Percentiles rank a stretch among this genome's conserved stretches.
Conservation (phyloP, 2,888 invertebrate species). For the Coelinius sp. region DNA sequence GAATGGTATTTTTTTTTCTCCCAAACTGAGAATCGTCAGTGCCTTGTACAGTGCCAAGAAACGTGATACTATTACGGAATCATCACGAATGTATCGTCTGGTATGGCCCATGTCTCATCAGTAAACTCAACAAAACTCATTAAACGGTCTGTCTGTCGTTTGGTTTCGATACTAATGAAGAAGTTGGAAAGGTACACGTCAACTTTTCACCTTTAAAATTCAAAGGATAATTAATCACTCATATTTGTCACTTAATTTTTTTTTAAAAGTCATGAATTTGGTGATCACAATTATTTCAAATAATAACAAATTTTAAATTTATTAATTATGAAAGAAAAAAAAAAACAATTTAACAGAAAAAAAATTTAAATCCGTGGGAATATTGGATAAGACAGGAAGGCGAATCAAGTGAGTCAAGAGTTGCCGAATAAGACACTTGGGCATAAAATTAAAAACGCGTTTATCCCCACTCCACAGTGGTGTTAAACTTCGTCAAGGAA, state of each 20-base stretch:
- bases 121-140: slow-evolving; percentile 63
- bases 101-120: slow-evolving; percentile 31
- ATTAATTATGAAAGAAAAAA: not conserved
- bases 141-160: slow-evolving; percentile 68
- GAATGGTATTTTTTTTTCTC: not conserved
- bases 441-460: slow-evolving; percentile 43
- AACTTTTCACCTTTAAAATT: not conserved
- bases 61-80: slow-evolving; percentile 36
- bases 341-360: not conserved
- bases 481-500: slow-evolving; percentile 29
- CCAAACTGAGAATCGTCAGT: slow-evolving; percentile 2
- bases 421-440: slow-evolving; percentile 35
- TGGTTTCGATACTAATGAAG: slow-evolving; percentile 60
- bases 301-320: not conserved
- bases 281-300: not conserved
- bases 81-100: slow-evolving; percentile 37
- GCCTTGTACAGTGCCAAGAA: slow-evolving; percentile 25
- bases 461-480: slow-evolving; percentile 34
- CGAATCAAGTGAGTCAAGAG: slow-evolving; percentile 3
- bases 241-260: not conserved
- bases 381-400: slow-evolving; percentile 21
- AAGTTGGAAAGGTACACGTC: not conserved
- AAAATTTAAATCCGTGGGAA: slow-evolving; percentile 34
- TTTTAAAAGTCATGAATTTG: not conserved
- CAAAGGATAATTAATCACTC: not conserved